Evolutionary conservation across 2,797 vertebrate genomes (phyloP), one percentile per base, ranked within the genome.

Genomic region (Chromis chromis): DNA sequence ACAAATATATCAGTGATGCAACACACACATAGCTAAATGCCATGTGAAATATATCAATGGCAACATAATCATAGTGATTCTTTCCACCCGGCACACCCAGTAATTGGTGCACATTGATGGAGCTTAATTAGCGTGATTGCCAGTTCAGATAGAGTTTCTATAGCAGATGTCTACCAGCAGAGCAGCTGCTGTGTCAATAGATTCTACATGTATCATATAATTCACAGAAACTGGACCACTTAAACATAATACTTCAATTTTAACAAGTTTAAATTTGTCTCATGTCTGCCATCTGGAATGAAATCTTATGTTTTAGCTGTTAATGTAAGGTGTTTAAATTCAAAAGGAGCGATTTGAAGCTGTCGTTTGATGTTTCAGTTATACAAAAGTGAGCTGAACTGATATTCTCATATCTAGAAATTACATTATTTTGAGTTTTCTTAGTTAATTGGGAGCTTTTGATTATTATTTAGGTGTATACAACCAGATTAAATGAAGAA

Each of bases 41-140:
- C 42, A 6, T 17, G 13, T 24, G n/a, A 55, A 52, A 46, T 17
- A n/a, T 7, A 2, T n/a, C 16, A 39, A 3, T 33, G 27, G 48
- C 14, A 36, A 42, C 40, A 36, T 65, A 56, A 64, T 52, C 19
- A 63, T 52, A 65, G 49, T 60, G 0, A 36, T 48, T n/a, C 46
- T 46, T 42, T 48, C 12, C 16, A 14, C 7, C 12, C 14, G 31
- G 25, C 42, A 59, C 27, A 58, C 19, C 33, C 14, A 24, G 44
- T 67, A 67, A 67, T 67, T 72, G 55, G 39, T 33, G 40, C 40
- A 57, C 4, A 42, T 40, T 2, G 3, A n/a, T 17, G 11, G 33
- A 44, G 12, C 10, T 66, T 75, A 40, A 79, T 78, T 67, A 36
- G 8, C 44, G n/a, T 55, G 25, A 70, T 52, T 65, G 1, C 10